These are phyloP conservation scores for Sminthurides aquaticus DNA, from an alignment of 2,888 invertebrate genomes.

Conservation along the genomic window DNA sequence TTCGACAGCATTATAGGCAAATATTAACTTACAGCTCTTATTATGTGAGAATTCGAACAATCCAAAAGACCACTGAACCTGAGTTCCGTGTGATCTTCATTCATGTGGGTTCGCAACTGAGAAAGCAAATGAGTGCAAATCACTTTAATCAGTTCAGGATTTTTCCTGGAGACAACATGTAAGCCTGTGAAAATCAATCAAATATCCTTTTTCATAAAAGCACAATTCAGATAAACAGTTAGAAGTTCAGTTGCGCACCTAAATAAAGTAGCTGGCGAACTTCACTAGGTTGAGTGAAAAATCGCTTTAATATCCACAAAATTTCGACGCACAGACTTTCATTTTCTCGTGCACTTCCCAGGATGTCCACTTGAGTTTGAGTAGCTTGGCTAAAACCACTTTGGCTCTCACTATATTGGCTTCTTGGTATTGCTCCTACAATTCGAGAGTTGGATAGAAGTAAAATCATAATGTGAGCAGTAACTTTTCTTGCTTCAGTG, in stretches of 20 bases:
- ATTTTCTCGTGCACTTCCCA: slow-evolving; percentile 22
- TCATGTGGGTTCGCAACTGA: slow-evolving; percentile 27
- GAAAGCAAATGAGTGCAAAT: slow-evolving; percentile 30
- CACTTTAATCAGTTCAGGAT: slow-evolving; percentile 33
- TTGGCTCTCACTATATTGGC: slow-evolving; percentile 37
- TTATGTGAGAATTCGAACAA: slow-evolving; percentile 8
- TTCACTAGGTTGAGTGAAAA: slow-evolving; percentile 35
- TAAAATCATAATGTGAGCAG: slow-evolving; percentile 32
- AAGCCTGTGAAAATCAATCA: slow-evolving; percentile 25
- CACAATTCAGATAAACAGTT: neutral
- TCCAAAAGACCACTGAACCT: slow-evolving; percentile 9
- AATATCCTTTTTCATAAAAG: no score
- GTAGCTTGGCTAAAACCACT: slow-evolving; percentile 16
- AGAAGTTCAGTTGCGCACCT: slow-evolving; percentile 22
- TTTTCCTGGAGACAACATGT: slow-evolving; percentile 29
- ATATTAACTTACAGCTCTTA: slow-evolving; percentile 6
- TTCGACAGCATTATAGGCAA: neutral
- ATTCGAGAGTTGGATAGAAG: slow-evolving; percentile 34
- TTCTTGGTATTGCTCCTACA: slow-evolving; percentile 30
- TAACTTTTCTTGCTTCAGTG: slow-evolving; percentile 32
- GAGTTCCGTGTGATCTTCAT: slow-evolving; percentile 9
- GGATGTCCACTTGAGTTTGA: slow-evolving; percentile 22
- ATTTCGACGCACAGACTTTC: slow-evolving; percentile 37
- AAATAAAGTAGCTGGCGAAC: slow-evolving; percentile 35
- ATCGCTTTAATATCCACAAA: slow-evolving; percentile 31